Conservation (phyloP, 2,113 vertebrate species). For the Struthio camelus region DNA sequence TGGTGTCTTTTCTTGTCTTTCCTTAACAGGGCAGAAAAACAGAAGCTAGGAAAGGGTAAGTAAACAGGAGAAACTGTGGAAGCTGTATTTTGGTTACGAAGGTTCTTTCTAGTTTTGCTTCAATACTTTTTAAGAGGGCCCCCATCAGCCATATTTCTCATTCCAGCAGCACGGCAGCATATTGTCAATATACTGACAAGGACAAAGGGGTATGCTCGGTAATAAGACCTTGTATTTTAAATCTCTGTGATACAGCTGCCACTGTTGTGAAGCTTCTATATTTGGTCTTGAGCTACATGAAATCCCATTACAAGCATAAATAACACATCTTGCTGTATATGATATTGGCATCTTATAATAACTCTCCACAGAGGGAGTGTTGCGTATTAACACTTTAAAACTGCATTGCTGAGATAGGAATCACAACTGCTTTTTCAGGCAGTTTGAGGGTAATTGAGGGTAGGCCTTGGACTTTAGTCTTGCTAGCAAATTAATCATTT, state of each 20-base stretch:
- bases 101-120: not conserved
- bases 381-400: not conserved
- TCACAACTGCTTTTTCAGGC: not conserved
- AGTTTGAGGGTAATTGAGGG: not conserved
- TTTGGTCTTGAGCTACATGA: not conserved
- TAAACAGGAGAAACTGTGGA: not conserved
- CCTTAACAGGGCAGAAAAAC: not conserved
- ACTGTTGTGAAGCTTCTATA: not conserved
- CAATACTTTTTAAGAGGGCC: constrained; percentile 22
- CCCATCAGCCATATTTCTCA: not conserved
- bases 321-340: not conserved
- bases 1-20: not conserved
- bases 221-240: constrained; percentile 13
- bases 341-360: not conserved
- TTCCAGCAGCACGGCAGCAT: not conserved
- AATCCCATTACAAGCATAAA: constrained; percentile 16
- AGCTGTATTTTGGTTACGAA: not conserved
- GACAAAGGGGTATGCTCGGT: not conserved
- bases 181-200: not conserved
- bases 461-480: not conserved
- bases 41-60: not conserved
- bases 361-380: not conserved
- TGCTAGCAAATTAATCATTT: not conserved
- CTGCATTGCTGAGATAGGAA: not conserved
- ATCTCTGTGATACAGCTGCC: not conserved